Conservation (phyloP, 2,888 invertebrate species). For the Hirtodrosophila alboralis region DNA sequence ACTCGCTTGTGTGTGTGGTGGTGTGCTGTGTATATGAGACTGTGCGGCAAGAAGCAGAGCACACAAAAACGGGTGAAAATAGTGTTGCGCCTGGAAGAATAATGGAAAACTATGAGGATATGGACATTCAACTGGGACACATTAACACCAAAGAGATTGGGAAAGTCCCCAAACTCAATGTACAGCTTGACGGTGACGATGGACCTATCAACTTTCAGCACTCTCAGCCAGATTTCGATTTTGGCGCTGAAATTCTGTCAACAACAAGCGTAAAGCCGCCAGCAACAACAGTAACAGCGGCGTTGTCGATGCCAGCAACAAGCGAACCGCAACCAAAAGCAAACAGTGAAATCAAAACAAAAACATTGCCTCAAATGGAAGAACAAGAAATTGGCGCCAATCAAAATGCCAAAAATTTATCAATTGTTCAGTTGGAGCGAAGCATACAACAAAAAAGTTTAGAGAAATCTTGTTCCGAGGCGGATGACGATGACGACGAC, state of each 20-base stretch:
- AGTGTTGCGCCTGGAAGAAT: conserved; percentile 65
- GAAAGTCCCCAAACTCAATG: conserved; percentile 49
- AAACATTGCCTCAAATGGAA: conserved; percentile 68
- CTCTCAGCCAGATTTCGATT: conserved; percentile 64
- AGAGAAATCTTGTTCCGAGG: conserved; percentile 40
- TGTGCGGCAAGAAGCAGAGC: conserved; percentile 49
- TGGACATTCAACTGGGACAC: conserved; percentile 64
- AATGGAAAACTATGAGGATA: conserved; percentile 78
- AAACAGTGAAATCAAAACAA: conserved; percentile 75
- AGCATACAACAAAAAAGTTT: conserved; percentile 23
- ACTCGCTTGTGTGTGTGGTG: conserved; percentile 26
- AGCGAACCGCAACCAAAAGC: conserved; percentile 68
- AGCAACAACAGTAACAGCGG: conserved; percentile 31
- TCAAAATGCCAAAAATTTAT: conserved; percentile 27
- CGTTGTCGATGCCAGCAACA: conserved; percentile 50
- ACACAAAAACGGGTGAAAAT: conserved; percentile 43
- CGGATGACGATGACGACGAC: conserved; percentile 58
- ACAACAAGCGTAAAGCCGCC: conserved; percentile 58
- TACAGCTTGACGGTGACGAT: conserved; percentile 24
- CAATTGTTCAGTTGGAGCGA: conserved; percentile 10
- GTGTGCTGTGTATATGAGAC: conserved; percentile 38
- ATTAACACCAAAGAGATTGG: conserved; percentile 65
- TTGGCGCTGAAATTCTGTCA: conserved; percentile 82
- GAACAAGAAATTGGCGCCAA: conserved; percentile 73
- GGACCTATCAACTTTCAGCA: conserved; percentile 39